Conservation (phyloP, 2,113 vertebrate species). For the Numida meleagris region DNA sequence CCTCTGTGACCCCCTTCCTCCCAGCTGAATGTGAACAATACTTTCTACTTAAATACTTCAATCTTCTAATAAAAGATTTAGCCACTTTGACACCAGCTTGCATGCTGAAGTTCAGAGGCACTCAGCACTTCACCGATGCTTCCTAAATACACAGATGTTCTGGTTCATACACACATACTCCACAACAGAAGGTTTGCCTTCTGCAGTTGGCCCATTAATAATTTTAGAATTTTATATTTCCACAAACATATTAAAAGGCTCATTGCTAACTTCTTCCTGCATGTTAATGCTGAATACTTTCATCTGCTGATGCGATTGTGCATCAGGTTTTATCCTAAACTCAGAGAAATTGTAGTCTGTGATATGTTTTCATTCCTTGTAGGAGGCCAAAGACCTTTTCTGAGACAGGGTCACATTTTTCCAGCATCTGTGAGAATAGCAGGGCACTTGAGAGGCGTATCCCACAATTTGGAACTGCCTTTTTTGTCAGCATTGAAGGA, state of each 20-base stretch:
- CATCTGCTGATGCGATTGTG: neutral
- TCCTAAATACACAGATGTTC: accelerated
- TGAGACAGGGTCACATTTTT: neutral
- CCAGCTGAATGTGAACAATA: neutral
- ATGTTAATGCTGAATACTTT: neutral
- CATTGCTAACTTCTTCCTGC: neutral
- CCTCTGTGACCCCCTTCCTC: neutral
- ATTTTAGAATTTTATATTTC: neutral
- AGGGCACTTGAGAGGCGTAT: neutral
- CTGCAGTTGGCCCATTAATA: neutral
- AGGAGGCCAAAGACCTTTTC: neutral
- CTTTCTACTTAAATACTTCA: neutral
- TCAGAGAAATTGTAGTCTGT: neutral
- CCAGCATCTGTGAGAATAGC: neutral
- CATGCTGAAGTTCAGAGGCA: neutral
- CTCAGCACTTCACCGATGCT: neutral
- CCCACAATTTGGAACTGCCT: neutral
- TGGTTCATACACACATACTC: accelerated
- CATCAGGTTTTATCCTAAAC: neutral
- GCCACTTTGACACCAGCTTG: neutral
- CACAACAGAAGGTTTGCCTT: neutral
- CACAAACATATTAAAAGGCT: neutral
- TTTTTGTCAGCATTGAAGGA: neutral
- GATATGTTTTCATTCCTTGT: neutral
- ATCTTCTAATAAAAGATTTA: neutral